Percentiles rank a stretch among this genome's conserved stretches.
Evolutionary conservation across 1,140 invertebrate genomes (phyloP).

Genomic region (Bombus affinis): DNA sequence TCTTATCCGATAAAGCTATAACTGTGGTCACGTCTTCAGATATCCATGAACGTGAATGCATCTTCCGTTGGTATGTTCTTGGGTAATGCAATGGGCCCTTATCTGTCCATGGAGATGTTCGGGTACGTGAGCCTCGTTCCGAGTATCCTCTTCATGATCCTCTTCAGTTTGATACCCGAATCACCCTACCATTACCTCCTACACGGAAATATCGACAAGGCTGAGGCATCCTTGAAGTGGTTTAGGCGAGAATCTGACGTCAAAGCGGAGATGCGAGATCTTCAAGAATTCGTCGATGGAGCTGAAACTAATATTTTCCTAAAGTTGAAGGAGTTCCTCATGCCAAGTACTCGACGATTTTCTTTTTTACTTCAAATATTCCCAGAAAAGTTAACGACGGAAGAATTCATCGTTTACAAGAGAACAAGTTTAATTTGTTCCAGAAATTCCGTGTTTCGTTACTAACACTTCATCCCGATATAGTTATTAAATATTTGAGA

Average conservation of each 20-base stretch:
- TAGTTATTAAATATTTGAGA: constrained; percentile 5
- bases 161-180: constrained; percentile 83
- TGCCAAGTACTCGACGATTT: constrained; percentile 62
- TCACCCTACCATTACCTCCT: constrained; percentile 81
- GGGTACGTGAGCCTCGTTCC: constrained; percentile 75
- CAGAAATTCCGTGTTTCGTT: neutral
- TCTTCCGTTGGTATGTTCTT: constrained; percentile 78
- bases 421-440: neutral
- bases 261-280: constrained; percentile 74
- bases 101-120: constrained; percentile 75
- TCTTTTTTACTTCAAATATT: neutral
- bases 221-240: constrained; percentile 78
- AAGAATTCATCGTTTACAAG: neutral
- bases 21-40: constrained; percentile 71
- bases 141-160: constrained; percentile 80
- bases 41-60: constrained; percentile 84
- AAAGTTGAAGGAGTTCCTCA: constrained; percentile 71
- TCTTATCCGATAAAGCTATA: constrained; percentile 12
- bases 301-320: constrained; percentile 64
- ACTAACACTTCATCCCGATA: neutral
- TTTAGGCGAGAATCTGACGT: constrained; percentile 73
- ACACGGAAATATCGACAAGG: constrained; percentile 68
- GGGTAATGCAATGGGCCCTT: constrained; percentile 78
- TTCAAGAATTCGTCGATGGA: constrained; percentile 74
- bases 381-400: neutral